A percentile compares a stretch with the other conserved stretches of the same genome.
phyloP scores from a whole-genome alignment of 2,888 invertebrate genomes.

The Nemoura dubitans region DNA sequence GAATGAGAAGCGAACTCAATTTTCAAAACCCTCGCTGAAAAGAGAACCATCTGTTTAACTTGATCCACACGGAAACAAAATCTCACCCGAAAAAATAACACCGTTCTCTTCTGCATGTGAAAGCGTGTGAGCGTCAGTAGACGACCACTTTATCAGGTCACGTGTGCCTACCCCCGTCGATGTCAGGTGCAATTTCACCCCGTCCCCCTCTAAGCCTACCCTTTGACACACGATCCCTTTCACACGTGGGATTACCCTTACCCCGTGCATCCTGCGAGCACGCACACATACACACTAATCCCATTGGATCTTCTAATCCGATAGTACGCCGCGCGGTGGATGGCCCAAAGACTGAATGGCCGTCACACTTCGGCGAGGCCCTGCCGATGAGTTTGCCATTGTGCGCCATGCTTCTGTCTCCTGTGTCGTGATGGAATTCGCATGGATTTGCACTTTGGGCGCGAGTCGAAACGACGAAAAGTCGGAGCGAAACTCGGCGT shows the following conservation, averaged over 20 bases:
- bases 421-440: neutral
- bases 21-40: neutral
- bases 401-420: too few species aligned
- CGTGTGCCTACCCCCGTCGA: neutral
- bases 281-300: constrained; percentile 16
- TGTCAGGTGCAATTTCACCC: constrained; percentile 2
- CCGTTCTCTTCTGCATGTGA: neutral
- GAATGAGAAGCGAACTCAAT: neutral
- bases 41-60: neutral
- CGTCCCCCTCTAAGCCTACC: neutral
- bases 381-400: too few species aligned
- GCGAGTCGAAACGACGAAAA: neutral
- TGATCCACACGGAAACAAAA: neutral
- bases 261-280: neutral
- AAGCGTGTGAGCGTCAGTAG: neutral
- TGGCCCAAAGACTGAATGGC: neutral
- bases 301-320: constrained; percentile 33
- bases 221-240: constrained; percentile 36
- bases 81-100: neutral
- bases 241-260: constrained; percentile 30
- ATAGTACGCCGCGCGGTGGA: neutral
- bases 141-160: neutral
- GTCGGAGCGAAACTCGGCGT: neutral
- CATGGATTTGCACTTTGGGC: neutral
- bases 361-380: neutral